Evolutionary conservation across 2,888 invertebrate genomes (phyloP).

Genomic region (Conomelus anceps): DNA sequence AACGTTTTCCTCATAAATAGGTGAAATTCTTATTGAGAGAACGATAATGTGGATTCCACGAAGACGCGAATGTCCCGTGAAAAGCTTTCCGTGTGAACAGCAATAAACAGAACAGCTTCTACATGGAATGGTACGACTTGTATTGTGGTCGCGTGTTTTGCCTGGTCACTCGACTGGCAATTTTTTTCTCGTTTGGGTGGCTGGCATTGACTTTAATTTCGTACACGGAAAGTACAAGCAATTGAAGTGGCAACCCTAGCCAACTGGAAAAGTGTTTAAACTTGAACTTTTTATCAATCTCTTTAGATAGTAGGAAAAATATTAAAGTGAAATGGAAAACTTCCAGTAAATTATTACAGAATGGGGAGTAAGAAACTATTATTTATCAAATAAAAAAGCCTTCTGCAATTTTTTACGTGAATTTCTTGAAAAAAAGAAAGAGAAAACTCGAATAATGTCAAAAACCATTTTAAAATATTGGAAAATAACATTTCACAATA

Average conservation of each 20-base stretch:
- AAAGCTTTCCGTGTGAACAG: not conserved
- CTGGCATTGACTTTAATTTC: not conserved
- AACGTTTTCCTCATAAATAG: not conserved
- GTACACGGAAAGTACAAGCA: not conserved
- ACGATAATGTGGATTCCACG: not conserved
- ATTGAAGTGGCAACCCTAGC: not conserved
- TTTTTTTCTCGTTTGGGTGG: not conserved
- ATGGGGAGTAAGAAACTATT: not conserved
- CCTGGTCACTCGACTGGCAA: not conserved
- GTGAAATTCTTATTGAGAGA: not conserved
- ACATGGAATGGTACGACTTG: not conserved
- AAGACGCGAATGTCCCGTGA: not conserved
- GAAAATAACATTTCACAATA: too few species aligned
- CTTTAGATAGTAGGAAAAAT: not conserved
- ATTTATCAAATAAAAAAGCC: not conserved
- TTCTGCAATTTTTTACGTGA: not conserved
- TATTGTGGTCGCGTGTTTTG: not conserved
- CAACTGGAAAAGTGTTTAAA: not conserved
- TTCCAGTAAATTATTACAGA: not conserved
- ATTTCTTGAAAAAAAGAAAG: too few species aligned
- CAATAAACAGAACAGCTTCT: not conserved
- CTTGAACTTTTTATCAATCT: not conserved
- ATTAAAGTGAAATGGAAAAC: not conserved
- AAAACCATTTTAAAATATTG: too few species aligned
- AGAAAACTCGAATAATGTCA: too few species aligned